A percentile compares a stretch with the other conserved stretches of the same genome.
Evolutionary conservation across 2,113 vertebrate genomes (phyloP).

Genomic region (Talpa occidentalis): DNA sequence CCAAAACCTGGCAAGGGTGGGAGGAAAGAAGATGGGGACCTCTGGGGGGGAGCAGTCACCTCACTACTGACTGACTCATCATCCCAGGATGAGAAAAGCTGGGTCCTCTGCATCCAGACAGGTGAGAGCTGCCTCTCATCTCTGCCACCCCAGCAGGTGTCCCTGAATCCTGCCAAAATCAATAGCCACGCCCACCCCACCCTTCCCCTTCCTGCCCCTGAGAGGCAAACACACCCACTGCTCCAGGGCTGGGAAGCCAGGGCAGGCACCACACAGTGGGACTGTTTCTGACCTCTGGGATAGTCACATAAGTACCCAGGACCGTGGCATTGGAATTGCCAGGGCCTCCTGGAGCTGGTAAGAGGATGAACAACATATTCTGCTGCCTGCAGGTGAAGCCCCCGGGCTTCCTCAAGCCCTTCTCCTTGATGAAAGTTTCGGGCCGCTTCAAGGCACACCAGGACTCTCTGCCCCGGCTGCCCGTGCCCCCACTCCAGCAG

Average conservation of each 20-base stretch:
- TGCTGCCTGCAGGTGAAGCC: slow-evolving; percentile 88
- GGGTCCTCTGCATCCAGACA: not conserved
- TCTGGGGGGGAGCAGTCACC: not conserved
- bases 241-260: not conserved
- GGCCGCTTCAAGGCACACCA: slow-evolving; percentile 94
- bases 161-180: not conserved
- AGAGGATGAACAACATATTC: slow-evolving; percentile 48
- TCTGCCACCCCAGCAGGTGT: not conserved
- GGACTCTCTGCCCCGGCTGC: slow-evolving; percentile 90
- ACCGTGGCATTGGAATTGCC: not conserved
- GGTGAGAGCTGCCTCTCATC: not conserved
- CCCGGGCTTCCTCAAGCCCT: slow-evolving; percentile 89
- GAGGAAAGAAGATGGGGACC: not conserved
- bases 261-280: slow-evolving; percentile 55
- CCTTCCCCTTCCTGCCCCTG: not conserved
- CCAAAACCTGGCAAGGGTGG: slow-evolving; percentile 32
- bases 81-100: not conserved
- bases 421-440: slow-evolving; percentile 84
- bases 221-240: slow-evolving; percentile 3
- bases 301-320: slow-evolving; percentile 45
- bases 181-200: not conserved
- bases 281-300: not conserved
- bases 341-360: accelerated
- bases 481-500: slow-evolving; percentile 93
- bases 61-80: not conserved